phyloP scores from a whole-genome alignment of 2,888 invertebrate genomes.

The Trichogramma dendrolimi region DNA sequence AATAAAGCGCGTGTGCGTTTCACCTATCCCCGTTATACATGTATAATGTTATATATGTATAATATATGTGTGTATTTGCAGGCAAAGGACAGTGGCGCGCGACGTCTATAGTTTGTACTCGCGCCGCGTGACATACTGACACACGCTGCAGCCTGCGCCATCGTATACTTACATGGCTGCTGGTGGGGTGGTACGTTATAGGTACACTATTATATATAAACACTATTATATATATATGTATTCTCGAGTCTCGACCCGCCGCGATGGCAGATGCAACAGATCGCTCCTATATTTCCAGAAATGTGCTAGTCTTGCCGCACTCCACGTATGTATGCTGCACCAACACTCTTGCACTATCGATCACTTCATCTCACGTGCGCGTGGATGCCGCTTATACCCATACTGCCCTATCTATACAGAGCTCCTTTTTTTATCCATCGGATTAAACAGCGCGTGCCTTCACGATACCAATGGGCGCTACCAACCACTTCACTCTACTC shows the following conservation, averaged over 20 bases:
- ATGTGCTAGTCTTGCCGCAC: neutral
- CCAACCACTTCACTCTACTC: neutral
- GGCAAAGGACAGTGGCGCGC: conserved; percentile 3
- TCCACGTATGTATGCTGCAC: too few species aligned
- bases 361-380: conserved; percentile 11
- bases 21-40: too few species aligned
- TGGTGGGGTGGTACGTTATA: conserved; percentile 36
- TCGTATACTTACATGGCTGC: too few species aligned
- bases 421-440: neutral
- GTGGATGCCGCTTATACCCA: too few species aligned
- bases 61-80: too few species aligned
- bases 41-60: too few species aligned
- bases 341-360: neutral
- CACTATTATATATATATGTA: too few species aligned
- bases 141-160: conserved; percentile 35
- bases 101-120: conserved; percentile 1
- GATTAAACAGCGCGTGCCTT: neutral
- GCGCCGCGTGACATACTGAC: conserved; percentile 48
- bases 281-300: conserved; percentile 17
- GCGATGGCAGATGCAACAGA: conserved; percentile 47
- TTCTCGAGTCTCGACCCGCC: conserved; percentile 14
- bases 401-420: too few species aligned
- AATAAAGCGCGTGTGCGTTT: too few species aligned
- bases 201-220: conserved; percentile 29
- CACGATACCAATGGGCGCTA: too few species aligned